Percentiles rank a stretch among this genome's conserved stretches.
phyloP scores from a whole-genome alignment of 2,113 vertebrate species.

The Dipodomys spectabilis region DNA sequence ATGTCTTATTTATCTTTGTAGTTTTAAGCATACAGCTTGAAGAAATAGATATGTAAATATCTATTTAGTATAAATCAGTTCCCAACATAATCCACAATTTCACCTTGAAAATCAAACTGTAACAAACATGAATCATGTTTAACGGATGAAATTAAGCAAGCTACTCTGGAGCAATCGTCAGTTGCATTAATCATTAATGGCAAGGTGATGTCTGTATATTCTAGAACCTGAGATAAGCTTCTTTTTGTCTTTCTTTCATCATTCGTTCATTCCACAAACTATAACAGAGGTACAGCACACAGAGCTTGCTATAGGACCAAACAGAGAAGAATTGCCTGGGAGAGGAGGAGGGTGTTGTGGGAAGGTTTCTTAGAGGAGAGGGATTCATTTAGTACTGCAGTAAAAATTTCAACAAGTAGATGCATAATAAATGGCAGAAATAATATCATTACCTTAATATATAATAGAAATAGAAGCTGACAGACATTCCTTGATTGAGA shows the following conservation, averaged over 20 bases:
- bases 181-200: slow-evolving; percentile 42
- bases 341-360: not conserved
- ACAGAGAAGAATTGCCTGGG: slow-evolving; percentile 37
- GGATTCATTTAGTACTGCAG: not conserved
- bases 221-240: slow-evolving; percentile 57
- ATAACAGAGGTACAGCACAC: not conserved
- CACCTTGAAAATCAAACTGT: slow-evolving; percentile 63
- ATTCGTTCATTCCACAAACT: slow-evolving; percentile 56
- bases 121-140: slow-evolving; percentile 64
- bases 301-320: not conserved
- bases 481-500: slow-evolving; percentile 57
- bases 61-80: slow-evolving; percentile 40
- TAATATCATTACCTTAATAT: slow-evolving; percentile 61
- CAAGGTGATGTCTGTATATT: slow-evolving; percentile 39
- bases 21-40: slow-evolving; percentile 44
- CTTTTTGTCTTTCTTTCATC: slow-evolving; percentile 44
- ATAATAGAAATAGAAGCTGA: slow-evolving; percentile 54
- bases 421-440: slow-evolving; percentile 58
- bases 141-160: slow-evolving; percentile 63
- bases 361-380: slow-evolving; percentile 29
- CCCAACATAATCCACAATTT: slow-evolving; percentile 66
- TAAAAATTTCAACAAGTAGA: slow-evolving; percentile 51
- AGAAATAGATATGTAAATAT: slow-evolving; percentile 54
- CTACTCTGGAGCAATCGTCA: slow-evolving; percentile 31
- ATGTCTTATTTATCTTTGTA: slow-evolving; percentile 46